Evolutionary conservation across 2,113 vertebrate genomes (phyloP), one percentile per base, ranked within the genome.

Genomic region (Channa maculata): DNA sequence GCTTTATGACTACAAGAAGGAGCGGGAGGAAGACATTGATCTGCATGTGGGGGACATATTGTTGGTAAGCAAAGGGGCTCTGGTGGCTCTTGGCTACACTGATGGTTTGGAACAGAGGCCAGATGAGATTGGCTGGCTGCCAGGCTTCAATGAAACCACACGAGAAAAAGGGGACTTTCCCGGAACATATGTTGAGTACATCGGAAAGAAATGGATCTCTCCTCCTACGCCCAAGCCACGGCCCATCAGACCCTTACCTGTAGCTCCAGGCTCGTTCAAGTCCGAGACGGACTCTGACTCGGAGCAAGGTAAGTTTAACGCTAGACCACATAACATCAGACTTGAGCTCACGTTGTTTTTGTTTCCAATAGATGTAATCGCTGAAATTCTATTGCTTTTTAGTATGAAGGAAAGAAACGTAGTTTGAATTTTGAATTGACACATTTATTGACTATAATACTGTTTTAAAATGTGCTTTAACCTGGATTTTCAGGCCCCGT

Each of bases 121-220:
- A 1, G 95, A 98, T 24, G 96, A 98, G 51, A 97, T 99, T 34
- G 97, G 98, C 80, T 99, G 98, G 98, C 92, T 99, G 59, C 96
- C 95, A 61, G 98, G 98, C 83, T 96, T 95, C 81, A 99, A 99
- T 49, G 97, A 99, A 95, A 98, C 94, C 72, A 99, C 97, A 3
- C 97, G 97, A 79, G 97, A 97, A 86, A 96, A 96, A 13, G 98
- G 98, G 3, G 98, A 99, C 93, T 99, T 99, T 83, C 98, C 98
- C 3, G 98, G 98, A 89, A 99, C 98, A 33, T 99, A 99, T 0
- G 98, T 99, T 15, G 98, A 99, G 89, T 99, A 96, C 83, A 92
- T 98, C 8, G 97, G 97, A 76, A 96, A 95, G 91, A 99, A 96
- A 87, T 96, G 94, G 91, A 97, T 99, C 86, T 96, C 96, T 1